Percentiles rank a stretch among this genome's conserved stretches.
Evolutionary conservation across 2,797 vertebrate species (phyloP).

Genomic region (Iguana delicatissima): DNA sequence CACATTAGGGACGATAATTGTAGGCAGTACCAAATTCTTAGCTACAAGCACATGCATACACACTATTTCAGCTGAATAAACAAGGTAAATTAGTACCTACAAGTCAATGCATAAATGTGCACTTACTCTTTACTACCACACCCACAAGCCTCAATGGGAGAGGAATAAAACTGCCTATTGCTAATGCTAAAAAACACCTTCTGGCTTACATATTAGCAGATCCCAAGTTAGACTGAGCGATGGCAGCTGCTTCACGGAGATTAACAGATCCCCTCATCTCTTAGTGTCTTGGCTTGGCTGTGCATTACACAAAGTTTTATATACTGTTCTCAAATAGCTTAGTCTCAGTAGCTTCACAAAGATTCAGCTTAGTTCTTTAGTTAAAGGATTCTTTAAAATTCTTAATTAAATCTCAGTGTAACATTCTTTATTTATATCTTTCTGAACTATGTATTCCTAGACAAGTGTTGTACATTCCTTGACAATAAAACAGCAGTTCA

Average conservation of each 20-base stretch:
- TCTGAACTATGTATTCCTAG: background rate
- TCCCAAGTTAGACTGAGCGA: conserved; percentile 51
- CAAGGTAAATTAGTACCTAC: conserved; percentile 48
- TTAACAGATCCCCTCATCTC: conserved; percentile 54
- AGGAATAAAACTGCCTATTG: conserved; percentile 52
- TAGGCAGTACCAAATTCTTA: background rate
- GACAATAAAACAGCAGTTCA: background rate
- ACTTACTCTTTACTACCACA: conserved; percentile 51
- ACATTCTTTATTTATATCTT: background rate
- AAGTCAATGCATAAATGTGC: conserved; percentile 59
- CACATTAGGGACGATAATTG: background rate
- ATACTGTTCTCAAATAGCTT: conserved; percentile 47
- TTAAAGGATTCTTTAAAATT: background rate
- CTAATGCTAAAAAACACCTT: conserved; percentile 12
- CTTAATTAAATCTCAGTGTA: background rate
- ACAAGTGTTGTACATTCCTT: background rate
- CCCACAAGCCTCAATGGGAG: background rate
- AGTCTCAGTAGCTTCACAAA: conserved; percentile 47
- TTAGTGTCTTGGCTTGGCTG: conserved; percentile 11
- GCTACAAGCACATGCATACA: conserved; percentile 47
- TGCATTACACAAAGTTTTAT: conserved; percentile 24
- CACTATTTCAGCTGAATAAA: conserved; percentile 54
- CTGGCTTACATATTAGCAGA: conserved; percentile 42
- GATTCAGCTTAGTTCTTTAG: background rate
- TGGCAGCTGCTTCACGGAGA: conserved; percentile 51